Conservation (phyloP, 2,888 invertebrate species). For the Archaeoteleia sp. region DNA sequence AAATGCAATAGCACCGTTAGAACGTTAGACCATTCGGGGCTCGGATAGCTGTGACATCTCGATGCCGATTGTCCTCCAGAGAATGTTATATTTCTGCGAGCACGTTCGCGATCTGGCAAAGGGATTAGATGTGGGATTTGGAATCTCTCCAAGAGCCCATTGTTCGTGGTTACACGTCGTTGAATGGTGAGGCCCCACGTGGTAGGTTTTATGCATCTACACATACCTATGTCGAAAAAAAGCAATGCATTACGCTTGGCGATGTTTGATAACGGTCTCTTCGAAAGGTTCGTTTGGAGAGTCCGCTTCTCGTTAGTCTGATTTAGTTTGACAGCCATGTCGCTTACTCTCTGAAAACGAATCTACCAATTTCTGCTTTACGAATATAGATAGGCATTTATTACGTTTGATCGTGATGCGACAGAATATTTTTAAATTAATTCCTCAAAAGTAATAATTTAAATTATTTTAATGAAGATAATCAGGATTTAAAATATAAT, state of each 20-base stretch:
- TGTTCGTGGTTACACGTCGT: constrained; percentile 55
- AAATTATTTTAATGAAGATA: no score
- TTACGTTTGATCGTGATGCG: no score
- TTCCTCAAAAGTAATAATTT: no score
- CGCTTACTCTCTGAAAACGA: background rate
- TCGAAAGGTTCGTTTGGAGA: constrained; percentile 47
- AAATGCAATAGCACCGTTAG: constrained; percentile 9
- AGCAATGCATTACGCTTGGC: constrained; percentile 35
- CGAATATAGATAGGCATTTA: background rate
- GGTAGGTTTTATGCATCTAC: constrained; percentile 40
- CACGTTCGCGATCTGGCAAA: constrained; percentile 52
- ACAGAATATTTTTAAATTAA: no score
- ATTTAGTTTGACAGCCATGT: constrained; percentile 53
- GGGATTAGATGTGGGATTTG: constrained; percentile 55
- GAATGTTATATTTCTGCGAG: constrained; percentile 48
- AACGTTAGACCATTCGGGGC: constrained; percentile 35
- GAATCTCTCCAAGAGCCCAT: constrained; percentile 57
- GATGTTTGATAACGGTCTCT: constrained; percentile 41
- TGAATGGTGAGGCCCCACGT: constrained; percentile 33
- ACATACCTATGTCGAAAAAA: constrained; percentile 34
- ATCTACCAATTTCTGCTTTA: background rate
- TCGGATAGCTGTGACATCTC: constrained; percentile 42
- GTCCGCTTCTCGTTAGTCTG: constrained; percentile 55
- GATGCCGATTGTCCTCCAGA: constrained; percentile 48
- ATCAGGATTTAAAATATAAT: no score